Base-by-base conservation (phyloP, 2,113 vertebrate species). In the Mystacornis crossleyi region DNA sequence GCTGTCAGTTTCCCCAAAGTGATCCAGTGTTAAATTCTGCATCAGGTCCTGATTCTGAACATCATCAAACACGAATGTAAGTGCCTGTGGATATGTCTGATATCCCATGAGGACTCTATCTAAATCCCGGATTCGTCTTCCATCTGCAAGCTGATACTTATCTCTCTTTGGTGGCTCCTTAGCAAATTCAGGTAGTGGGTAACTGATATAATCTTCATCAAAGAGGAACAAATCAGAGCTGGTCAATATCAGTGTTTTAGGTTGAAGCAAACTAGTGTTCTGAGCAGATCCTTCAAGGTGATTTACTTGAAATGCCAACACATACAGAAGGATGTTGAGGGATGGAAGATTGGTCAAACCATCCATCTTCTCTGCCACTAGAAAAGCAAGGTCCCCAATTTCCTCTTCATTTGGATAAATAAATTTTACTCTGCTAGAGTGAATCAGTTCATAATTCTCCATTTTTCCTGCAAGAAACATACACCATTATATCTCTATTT, bases 401-500 rank as follows among this genome's bases (percentile, higher is more conserved):
- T 99, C 99, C 96, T 99, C 99, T 95, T 99, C 99, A 19, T 99
- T 99, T 40, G 99, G 99, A 95, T 99, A 99, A 87, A 99, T 98
- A 81, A 99, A 99, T 95, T 99, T 99, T 96, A 99, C 99, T 71
- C 98, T 98, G 97, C 99, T 99, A 26, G 99, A 99, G 94, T 99
- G 99, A 93, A 99, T 98, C 95, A 99, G 98, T 98, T 99, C 99
- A 8, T 99, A 99, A 97, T 99, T 99, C 88, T 99, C 99, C 99
- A 99, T 99, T 98, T 99, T 99, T 61, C 99, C 99, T 99, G 97
- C 47, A 97, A 98, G 88, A 82, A 96, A 96, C 4, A 81, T 7
- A 93, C 14, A 55, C 51, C 29, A 51, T 90, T 73, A 48, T 8
- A 75, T 28, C 72, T 78, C 36, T 23, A 48, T 42, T 77, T 34